Evolutionary conservation across 2,113 vertebrate genomes (phyloP).

Genomic region (Cathartes aura): DNA sequence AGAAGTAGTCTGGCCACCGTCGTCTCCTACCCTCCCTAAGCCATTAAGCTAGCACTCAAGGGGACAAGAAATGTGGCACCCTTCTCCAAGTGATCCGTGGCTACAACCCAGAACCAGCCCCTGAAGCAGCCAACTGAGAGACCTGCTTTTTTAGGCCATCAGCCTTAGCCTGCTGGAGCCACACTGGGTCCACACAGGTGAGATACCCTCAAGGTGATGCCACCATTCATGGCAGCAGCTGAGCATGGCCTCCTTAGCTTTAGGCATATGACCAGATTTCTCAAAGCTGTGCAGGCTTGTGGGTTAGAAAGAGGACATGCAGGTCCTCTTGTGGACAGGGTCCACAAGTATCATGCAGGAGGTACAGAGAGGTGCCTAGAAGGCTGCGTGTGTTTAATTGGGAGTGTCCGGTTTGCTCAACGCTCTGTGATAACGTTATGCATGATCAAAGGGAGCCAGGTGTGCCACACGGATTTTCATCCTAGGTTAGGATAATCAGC

Average conservation of each 20-base stretch:
- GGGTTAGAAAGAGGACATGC: neutral
- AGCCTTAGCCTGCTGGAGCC: neutral
- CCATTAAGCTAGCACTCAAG: neutral
- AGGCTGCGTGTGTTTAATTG: neutral
- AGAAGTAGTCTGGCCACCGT: neutral
- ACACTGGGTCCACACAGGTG: neutral
- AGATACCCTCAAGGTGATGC: neutral
- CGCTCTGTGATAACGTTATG: fast-evolving
- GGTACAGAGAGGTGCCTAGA: neutral
- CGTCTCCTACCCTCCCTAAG: neutral
- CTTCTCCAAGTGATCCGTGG: neutral
- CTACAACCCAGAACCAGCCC: neutral
- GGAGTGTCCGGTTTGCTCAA: neutral
- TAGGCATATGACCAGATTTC: neutral
- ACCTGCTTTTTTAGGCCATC: neutral
- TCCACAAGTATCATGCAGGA: neutral
- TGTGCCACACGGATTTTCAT: neutral
- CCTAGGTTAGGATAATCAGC: neutral
- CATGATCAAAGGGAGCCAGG: neutral
- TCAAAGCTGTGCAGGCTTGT: neutral
- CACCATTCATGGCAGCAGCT: fast-evolving
- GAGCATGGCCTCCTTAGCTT: neutral
- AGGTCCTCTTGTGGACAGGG: too few relatives aligned
- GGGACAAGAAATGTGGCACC: neutral
- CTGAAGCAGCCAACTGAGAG: neutral